Evolutionary conservation across 92 coral and sea anemone species (phyloP), one percentile per base, ranked within the genome.

Genomic region (Porites lobata): DNA sequence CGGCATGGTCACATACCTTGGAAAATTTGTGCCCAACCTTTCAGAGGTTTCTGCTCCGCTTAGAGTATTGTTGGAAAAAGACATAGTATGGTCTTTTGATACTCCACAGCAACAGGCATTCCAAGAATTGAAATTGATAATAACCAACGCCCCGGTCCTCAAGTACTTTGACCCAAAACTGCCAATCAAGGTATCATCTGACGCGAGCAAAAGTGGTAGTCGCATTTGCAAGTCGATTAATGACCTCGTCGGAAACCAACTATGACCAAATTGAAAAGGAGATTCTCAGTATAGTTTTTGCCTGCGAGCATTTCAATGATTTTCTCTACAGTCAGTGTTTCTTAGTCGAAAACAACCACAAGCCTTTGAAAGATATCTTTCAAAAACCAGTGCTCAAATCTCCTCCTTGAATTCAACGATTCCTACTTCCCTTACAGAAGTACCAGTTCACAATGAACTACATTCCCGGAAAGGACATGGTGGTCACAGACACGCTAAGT

Each of bases 191-290:
- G 47, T 88, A 3, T 73, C 74, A 8, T 65, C 79, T 7, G 91
- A 88, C 63, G 73, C 76, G 8, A 57, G 66, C 43, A 88, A 72
- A 47, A 58, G 65, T 6, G 81, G 82, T 24, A 21, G 85, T 89
- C 15, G 84, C 85, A 13, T 89, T n/a, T 26, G 84, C 88, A 72
- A 75, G 84, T 22, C 75, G 84, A 29, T 51, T 50, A 8, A 75
- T 90, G 81, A 76, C 93, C 15, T 17, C 85, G 58, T 51, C 90
- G 4, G 90, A 90, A 62, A 50, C 24, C 7, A 89, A 85, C 69
- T 89, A 89, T 53, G 76, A 79, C 43, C 92, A 84, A 66, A 50
- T 89, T 12, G 86, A 85, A 50, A 90, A 90, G 72, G 85, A 85
- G 53, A 64, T 22, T 19, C 76, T 85, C 1, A 20, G 73, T 2